Base-by-base conservation (phyloP, 2,797 vertebrate species). In the Enteromius argenteus region DNA sequence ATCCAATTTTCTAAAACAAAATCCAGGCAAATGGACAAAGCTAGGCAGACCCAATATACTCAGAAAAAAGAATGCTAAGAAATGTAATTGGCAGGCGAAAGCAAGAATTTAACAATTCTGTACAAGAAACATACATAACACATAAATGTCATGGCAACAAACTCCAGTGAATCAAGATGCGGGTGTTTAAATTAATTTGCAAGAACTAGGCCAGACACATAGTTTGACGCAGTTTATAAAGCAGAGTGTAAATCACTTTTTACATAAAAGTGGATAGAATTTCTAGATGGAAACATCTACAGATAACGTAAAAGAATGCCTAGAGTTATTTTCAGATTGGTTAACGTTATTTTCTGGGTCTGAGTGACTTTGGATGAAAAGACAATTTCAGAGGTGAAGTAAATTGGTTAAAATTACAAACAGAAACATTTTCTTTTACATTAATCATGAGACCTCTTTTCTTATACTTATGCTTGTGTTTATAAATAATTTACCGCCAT, bases 401-500 rank as follows among this genome's bases (percentile, higher is more conserved):
- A 67, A 66, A 5, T 23, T 46, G 44, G 42, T 32, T 11, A 35
- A 23, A 58, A 23, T 53, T n/a, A 21, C 1, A 19, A 76, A 39
- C 3, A 56, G 1, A 35, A 74, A 64, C 1, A 74, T 39, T 23
- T 32, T 32, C 2, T 51, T n/a, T 62, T 46, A 62, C 42, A 66
- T 11, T 37, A 27, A 44, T n/a, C 79, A 69, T 2, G 23, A 46
- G 39, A 77, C 44, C 64, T 46, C 30, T 58, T 51, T 75, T 85
- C 30, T 71, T 69, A 37, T 58, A 81, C 32, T 66, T 39, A 67
- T 83, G 51, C 44, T 62, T 83, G 56, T 49, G 46, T 64, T 77
- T 81, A 86, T 91, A 89, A 89, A 90, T 90, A 90, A 86, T 89
- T 83, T 80, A 85, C 80, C 46, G 15, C 83, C 67, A 53, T 80